Evolutionary conservation across 2,113 vertebrate genomes (phyloP).

Genomic region (Pterocles orientalis): DNA sequence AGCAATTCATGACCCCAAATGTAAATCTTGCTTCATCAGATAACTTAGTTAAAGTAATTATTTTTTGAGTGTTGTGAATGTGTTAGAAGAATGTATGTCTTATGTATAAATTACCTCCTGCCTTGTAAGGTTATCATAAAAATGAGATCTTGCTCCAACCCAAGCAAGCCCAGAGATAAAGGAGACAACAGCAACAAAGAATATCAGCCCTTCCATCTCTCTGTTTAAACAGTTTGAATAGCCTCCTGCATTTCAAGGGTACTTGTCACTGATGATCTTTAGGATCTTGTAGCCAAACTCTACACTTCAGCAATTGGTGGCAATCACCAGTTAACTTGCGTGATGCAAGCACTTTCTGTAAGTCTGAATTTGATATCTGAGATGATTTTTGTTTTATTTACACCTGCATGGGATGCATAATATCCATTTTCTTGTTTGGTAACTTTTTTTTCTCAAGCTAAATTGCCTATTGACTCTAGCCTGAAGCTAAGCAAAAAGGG

Average conservation of each 20-base stretch:
- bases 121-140: slow-evolving; percentile 28
- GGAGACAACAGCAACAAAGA: slow-evolving; percentile 38
- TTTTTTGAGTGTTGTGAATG: slow-evolving; percentile 13
- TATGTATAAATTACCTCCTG: slow-evolving; percentile 47
- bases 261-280: slow-evolving; percentile 59
- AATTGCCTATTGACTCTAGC: slow-evolving; percentile 62
- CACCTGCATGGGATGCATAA: slow-evolving; percentile 25
- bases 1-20: slow-evolving; percentile 1
- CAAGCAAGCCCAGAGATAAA: slow-evolving; percentile 38
- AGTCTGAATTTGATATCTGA: slow-evolving; percentile 34
- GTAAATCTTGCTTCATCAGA: slow-evolving; percentile 38
- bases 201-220: slow-evolving; percentile 26
- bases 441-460: slow-evolving; percentile 28
- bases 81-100: slow-evolving; percentile 29
- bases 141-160: slow-evolving; percentile 44
- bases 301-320: slow-evolving; percentile 69
- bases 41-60: slow-evolving; percentile 22
- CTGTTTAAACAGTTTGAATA: slow-evolving; percentile 35
- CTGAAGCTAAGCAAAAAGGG: slow-evolving; percentile 48
- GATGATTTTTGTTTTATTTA: slow-evolving; percentile 39
- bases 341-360: not conserved
- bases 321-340: slow-evolving; percentile 51
- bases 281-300: slow-evolving; percentile 43
- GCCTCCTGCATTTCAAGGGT: slow-evolving; percentile 41
- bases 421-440: slow-evolving; percentile 35